Conservation (phyloP, 2,797 vertebrate genomes). For the Propithecus perrieri region DNA sequence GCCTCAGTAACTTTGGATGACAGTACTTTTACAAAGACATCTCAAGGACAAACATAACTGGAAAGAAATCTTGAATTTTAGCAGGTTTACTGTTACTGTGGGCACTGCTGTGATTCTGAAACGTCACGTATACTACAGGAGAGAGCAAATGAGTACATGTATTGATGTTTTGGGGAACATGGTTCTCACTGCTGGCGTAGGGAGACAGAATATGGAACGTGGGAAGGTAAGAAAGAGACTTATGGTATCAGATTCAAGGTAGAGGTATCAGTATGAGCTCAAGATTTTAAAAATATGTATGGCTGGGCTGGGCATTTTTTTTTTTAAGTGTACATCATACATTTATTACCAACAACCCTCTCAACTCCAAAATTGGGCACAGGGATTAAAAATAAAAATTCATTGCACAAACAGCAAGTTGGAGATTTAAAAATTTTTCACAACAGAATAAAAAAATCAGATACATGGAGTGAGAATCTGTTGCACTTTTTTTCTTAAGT, state of each 20-base stretch:
- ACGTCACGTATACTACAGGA: neutral
- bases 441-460: slow-evolving; percentile 72
- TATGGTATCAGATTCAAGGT: neutral
- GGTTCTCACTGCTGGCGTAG: neutral
- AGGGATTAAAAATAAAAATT: too few relatives aligned
- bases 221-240: neutral
- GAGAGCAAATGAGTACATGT: neutral
- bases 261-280: neutral
- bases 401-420: slow-evolving; percentile 73
- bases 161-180: neutral
- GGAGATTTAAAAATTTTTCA: slow-evolving; percentile 72
- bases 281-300: neutral
- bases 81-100: neutral
- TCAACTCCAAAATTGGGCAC: too few relatives aligned
- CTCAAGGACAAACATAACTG: neutral
- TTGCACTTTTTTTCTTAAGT: slow-evolving; percentile 78
- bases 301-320: neutral
- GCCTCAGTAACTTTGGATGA: neutral
- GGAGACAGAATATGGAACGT: neutral
- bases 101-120: neutral
- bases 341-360: too few relatives aligned
- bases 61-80: neutral
- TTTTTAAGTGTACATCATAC: too few relatives aligned
- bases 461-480: slow-evolving; percentile 76
- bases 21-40: neutral